These are phyloP conservation scores for Tichodroma muraria DNA, from an alignment of 2,113 vertebrate genomes.

Conservation along the genomic window DNA sequence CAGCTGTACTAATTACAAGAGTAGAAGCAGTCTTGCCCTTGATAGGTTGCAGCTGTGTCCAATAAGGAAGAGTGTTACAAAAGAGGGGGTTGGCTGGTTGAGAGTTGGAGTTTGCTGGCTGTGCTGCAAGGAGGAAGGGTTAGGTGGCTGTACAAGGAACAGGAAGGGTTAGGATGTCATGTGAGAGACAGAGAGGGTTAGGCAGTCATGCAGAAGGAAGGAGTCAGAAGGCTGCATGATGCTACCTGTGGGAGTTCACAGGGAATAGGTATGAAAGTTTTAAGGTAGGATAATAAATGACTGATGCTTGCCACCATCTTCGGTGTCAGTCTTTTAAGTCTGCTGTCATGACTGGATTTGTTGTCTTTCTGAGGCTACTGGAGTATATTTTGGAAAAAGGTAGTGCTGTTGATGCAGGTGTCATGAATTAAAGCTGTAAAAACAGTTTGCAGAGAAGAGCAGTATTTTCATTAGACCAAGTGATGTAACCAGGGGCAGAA, in stretches of 20 bases:
- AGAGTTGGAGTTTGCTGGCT: neutral
- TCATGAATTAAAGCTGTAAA: neutral
- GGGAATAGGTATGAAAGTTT: neutral
- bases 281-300: neutral
- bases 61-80: too few species aligned
- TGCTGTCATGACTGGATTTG: fast-evolving
- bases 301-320: neutral
- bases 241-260: too few species aligned
- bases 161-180: neutral
- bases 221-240: too few species aligned
- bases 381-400: neutral
- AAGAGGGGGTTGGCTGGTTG: too few species aligned
- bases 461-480: neutral
- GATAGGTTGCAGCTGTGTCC: too few species aligned
- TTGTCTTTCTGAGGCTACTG: neutral
- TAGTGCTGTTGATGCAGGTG: neutral
- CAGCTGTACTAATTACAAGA: too few species aligned
- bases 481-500: neutral
- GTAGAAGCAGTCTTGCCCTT: too few species aligned
- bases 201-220: neutral
- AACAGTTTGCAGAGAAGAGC: neutral
- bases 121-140: neutral
- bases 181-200: neutral
- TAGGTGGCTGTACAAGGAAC: neutral
- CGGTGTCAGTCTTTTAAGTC: too few species aligned